These are phyloP conservation scores for pig (Sus scrofa) DNA, from an alignment of 2,113 vertebrate genomes.

Conservation along the genomic window DNA sequence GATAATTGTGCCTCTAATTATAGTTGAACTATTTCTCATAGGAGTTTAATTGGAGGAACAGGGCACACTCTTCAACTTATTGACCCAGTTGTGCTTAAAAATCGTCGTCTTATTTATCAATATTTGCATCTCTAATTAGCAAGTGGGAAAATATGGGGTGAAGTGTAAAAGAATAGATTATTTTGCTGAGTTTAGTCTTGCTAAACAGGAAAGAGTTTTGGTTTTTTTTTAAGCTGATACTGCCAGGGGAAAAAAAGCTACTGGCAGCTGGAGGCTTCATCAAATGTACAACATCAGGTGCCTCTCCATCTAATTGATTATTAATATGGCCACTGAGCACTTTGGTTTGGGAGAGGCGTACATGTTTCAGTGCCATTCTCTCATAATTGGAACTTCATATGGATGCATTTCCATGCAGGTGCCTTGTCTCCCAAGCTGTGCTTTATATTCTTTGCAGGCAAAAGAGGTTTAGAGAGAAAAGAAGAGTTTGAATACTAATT, in stretches of 20 bases:
- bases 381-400: slow-evolving; percentile 72
- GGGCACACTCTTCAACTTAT: slow-evolving; percentile 72
- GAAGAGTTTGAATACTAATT: slow-evolving; percentile 60
- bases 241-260: slow-evolving; percentile 59
- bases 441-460: slow-evolving; percentile 72
- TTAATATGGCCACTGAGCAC: slow-evolving; percentile 78
- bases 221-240: slow-evolving; percentile 63
- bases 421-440: slow-evolving; percentile 7
- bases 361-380: slow-evolving; percentile 65
- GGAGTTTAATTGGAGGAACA: slow-evolving; percentile 84
- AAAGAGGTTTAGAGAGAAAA: slow-evolving; percentile 31
- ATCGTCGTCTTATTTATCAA: slow-evolving; percentile 81
- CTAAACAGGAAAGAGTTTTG: slow-evolving; percentile 53
- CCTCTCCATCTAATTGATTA: slow-evolving; percentile 82
- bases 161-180: slow-evolving; percentile 55
- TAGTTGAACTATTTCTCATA: slow-evolving; percentile 83
- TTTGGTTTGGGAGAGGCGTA: slow-evolving; percentile 71
- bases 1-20: slow-evolving; percentile 87
- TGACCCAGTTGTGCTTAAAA: slow-evolving; percentile 83
- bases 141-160: slow-evolving; percentile 58
- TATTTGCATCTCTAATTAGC: slow-evolving; percentile 80
- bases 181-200: slow-evolving; percentile 16
- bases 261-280: slow-evolving; percentile 48
- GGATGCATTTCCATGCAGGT: slow-evolving; percentile 65
- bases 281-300: slow-evolving; percentile 82